phyloP scores from a whole-genome alignment of 1,140 invertebrate genomes.

The Zaprionus camerounensis region DNA sequence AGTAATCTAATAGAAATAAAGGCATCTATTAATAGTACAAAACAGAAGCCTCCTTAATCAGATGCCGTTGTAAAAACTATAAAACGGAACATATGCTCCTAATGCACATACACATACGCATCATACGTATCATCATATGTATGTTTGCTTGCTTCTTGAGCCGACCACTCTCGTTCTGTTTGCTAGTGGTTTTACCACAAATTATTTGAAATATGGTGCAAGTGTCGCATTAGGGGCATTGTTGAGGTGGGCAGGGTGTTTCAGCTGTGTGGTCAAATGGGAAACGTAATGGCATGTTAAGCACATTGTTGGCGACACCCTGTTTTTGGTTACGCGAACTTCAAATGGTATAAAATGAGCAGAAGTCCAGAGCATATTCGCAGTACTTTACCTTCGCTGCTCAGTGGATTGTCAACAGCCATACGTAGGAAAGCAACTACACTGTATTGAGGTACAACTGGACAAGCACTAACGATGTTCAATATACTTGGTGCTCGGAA shows the following conservation, averaged over 20 bases:
- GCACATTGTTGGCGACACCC: constrained; percentile 18
- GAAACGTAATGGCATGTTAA: not conserved
- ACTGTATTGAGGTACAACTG: not conserved
- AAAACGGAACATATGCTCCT: constrained; percentile 68
- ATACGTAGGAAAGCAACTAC: not conserved
- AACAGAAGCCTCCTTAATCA: constrained; percentile 25
- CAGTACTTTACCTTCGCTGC: constrained; percentile 34
- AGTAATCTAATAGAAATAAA: not conserved
- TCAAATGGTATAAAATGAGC: constrained; percentile 43
- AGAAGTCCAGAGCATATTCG: not conserved
- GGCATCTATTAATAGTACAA: constrained; percentile 23
- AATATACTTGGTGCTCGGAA: constrained; percentile 18
- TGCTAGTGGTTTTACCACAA: constrained; percentile 75
- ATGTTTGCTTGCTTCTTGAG: constrained; percentile 69
- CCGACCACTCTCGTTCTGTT: constrained; percentile 59
- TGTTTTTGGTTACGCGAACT: not conserved
- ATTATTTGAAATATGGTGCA: constrained; percentile 76
- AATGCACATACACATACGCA: constrained; percentile 43
- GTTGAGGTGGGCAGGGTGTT: constrained; percentile 45
- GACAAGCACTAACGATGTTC: constrained; percentile 21
- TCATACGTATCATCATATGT: constrained; percentile 2
- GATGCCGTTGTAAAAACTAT: constrained; percentile 62
- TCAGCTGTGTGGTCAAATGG: not conserved
- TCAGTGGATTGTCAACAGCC: constrained; percentile 25
- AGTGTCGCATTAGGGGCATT: constrained; percentile 73